A percentile compares a stretch with the other conserved stretches of the same genome.
phyloP scores from a whole-genome alignment of 2,797 vertebrate genomes.

The Gobionotothen gibberifrons region DNA sequence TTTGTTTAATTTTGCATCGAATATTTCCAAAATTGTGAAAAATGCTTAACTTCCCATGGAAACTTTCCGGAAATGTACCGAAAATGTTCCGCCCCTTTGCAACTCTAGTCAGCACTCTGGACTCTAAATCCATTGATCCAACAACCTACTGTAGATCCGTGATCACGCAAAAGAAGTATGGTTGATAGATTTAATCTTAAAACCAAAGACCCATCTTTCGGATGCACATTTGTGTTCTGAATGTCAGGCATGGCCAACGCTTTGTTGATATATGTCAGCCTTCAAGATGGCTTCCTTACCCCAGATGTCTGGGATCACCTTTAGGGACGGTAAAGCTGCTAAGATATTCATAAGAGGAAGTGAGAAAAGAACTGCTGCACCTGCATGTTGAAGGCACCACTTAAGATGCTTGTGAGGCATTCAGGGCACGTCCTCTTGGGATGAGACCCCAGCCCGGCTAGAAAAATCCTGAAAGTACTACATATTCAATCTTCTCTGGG shows the following conservation, averaged over 20 bases:
- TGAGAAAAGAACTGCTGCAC: background rate
- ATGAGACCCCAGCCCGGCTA: background rate
- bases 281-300: background rate
- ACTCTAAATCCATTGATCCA: background rate
- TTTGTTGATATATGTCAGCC: background rate
- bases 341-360: background rate
- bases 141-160: too few species aligned
- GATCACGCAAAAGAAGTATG: background rate
- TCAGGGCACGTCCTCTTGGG: background rate
- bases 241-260: background rate
- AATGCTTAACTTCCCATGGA: too few species aligned
- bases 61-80: too few species aligned
- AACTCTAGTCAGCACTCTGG: too few species aligned
- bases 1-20: too few species aligned
- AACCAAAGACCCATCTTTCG: background rate
- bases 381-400: background rate
- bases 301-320: too few species aligned
- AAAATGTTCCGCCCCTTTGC: too few species aligned
- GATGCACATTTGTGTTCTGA: background rate
- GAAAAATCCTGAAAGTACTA: background rate
- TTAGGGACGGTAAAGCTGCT: too few species aligned
- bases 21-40: too few species aligned
- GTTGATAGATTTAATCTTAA: background rate
- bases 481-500: background rate
- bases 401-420: background rate